These are phyloP conservation scores for Loris lydekkerianus DNA, from an alignment of 2,797 vertebrate species.

Conservation along the genomic window DNA sequence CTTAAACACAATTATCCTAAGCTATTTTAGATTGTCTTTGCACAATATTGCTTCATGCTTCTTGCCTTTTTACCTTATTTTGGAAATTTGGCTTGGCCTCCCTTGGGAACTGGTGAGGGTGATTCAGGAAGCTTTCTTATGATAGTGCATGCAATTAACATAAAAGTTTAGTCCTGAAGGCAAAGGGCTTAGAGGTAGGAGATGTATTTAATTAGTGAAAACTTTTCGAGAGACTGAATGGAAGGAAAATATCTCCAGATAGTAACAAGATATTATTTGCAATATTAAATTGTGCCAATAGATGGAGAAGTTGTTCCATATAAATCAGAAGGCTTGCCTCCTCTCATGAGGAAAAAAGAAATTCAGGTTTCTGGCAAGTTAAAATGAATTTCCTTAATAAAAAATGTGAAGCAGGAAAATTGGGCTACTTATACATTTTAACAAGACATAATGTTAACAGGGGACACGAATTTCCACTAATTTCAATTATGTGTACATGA, in stretches of 20 bases:
- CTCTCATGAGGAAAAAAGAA: conserved; percentile 47
- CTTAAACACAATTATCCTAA: conserved; percentile 17
- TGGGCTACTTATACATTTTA: conserved; percentile 82
- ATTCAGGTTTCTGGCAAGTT: conserved; percentile 69
- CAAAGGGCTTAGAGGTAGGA: not conserved
- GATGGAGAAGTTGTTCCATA: conserved; percentile 86
- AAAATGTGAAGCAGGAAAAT: conserved; percentile 81
- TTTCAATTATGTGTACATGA: conserved; percentile 54
- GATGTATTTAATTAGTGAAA: conserved; percentile 70
- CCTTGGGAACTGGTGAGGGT: not conserved
- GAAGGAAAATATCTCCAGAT: conserved; percentile 17
- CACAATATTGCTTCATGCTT: conserved; percentile 1
- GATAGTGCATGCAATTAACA: conserved; percentile 70
- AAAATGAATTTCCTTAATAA: conserved; percentile 81
- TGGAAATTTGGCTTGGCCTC: conserved; percentile 30
- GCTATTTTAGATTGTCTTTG: not conserved
- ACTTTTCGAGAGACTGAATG: conserved; percentile 55
- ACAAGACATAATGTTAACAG: conserved; percentile 76
- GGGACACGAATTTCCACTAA: conserved; percentile 69
- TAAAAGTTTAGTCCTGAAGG: conserved; percentile 58
- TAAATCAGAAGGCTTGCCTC: conserved; percentile 32
- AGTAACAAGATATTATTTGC: conserved; percentile 62
- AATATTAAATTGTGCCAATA: conserved; percentile 79
- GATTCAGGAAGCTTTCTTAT: conserved; percentile 47
- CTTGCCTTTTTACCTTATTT: conserved; percentile 38